Evolutionary conservation across 2,888 invertebrate species (phyloP), one percentile per base, ranked within the genome.

Genomic region (Blera fallax): DNA sequence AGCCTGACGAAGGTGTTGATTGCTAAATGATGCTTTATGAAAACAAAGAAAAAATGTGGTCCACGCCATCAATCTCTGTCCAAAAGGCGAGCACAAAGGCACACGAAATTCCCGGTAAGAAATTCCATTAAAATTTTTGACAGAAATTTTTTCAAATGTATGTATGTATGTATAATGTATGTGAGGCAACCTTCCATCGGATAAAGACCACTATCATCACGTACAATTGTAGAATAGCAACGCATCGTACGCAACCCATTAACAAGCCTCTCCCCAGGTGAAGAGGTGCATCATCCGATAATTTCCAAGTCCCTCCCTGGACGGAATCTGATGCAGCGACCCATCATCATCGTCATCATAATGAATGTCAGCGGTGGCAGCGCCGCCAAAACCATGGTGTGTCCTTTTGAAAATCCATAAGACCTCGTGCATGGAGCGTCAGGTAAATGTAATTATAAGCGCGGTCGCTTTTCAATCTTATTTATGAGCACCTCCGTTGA

Each of bases 81-180:
- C 21, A 10, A 50, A 72, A 40, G 43, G 34, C 21, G 78, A 37
- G 65, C 82, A 37, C 58, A 58, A n/a, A n/a, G n/a, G n/a, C 40
- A 16, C 34, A 24, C 29, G 11, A 56, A 65, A 65, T 83, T 83
- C 82, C 16, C 52, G 48, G 65, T 52, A 83, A 78, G 37, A 56
- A 83, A 78, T 78, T 72, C 65, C 82, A 83, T 78, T 83, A 60
- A 78, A 27, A 83, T 56, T 78, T 65, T 73, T 78, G 82, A 72
- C 70, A 77, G 29, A 70, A 64, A 58, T 78, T 72, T 79, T 50
- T n/a, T 32, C 60, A 70, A n/a, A n/a, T n/a, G n/a, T n/a, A n/a
- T n/a, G n/a, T n/a, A n/a, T n/a, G n/a, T n/a, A n/a, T n/a, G n/a
- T n/a, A n/a, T n/a, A n/a, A n/a, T n/a, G n/a, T n/a, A n/a, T n/a